These are phyloP conservation scores for Micoletzkya japonica DNA, from an alignment of 2,888 invertebrate species.

Conservation along the genomic window DNA sequence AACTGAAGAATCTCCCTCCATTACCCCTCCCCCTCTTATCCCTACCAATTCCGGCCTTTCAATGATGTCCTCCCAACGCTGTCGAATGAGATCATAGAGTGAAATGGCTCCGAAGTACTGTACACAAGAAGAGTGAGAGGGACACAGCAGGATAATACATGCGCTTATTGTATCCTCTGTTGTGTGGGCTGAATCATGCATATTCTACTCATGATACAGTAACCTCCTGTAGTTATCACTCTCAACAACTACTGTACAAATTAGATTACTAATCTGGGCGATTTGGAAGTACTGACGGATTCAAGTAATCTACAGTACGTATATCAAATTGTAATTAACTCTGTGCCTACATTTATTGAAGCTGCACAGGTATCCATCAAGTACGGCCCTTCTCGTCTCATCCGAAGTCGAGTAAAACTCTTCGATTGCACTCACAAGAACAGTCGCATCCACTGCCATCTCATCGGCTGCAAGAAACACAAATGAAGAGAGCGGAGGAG, in stretches of 20 bases:
- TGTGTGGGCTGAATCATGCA: conserved; percentile 14
- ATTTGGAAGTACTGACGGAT: too few species aligned
- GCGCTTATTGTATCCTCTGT: conserved; percentile 27
- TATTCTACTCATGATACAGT: neutral
- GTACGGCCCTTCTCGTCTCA: conserved; percentile 34
- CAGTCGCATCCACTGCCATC: conserved; percentile 12
- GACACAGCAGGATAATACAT: conserved; percentile 35
- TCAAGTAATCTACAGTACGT: too few species aligned
- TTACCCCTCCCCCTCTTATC: neutral
- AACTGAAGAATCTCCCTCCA: conserved; percentile 27
- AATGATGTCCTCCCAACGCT: conserved; percentile 42
- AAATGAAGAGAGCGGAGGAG: neutral
- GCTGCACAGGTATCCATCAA: conserved; percentile 36
- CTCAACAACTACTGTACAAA: too few species aligned
- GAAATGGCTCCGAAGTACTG: conserved; percentile 44
- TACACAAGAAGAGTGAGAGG: conserved; percentile 18
- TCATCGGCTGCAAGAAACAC: neutral
- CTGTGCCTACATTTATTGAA: conserved; percentile 42
- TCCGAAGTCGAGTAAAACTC: conserved; percentile 45
- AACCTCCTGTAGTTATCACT: too few species aligned
- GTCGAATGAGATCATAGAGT: conserved; percentile 43
- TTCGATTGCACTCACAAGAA: conserved; percentile 33
- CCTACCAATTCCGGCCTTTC: conserved; percentile 36
- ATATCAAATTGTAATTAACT: too few species aligned
- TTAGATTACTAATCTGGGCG: too few species aligned